Base-by-base conservation (phyloP, 2,888 invertebrate genomes). In the Parnassius glacialis region DNA sequence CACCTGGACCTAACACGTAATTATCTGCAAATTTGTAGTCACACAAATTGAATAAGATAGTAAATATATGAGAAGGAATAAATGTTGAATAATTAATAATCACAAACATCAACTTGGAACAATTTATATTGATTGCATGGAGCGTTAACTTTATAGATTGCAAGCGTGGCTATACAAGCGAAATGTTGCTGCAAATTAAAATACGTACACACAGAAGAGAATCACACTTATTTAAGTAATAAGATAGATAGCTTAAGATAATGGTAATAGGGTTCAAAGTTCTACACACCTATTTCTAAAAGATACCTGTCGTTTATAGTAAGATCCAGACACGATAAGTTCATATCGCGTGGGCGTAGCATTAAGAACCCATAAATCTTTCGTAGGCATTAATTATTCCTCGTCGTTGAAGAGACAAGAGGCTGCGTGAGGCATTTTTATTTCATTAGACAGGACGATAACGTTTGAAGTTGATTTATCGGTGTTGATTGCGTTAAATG, bases 321-420 rank as follows among this genome's bases (percentile, higher is more conserved):
- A 64, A 69, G 69, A 70, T 73, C 73, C 67, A 69, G 78, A 74
- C 74, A 71, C 68, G 70, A 76, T 77, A 75, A 74, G 68, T 78
- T 70, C 69, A 72, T 75, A 78, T 73, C 67, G 78, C 71, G 85
- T 85, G 81, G 87, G 85, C 77, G 84, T 81, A 82, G 75, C 79
- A 87, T 89, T 89, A 89, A 87, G 82, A 83, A 82, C 73, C 73
- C 76, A 81, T 90, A 88, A 84, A 90, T 89, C 84, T 80, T 78
- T 64, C 64, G 71, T 67, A 72, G 71, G 76, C 79, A 82, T 84
- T 82, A 84, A 88, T 88, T 87, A 85, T 84, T 82, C 75, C 70
- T 71, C 75, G 72, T 79, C 75, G 76, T 70, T 66, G 71, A 72
- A 73, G 74, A 76, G 73, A 68, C 74, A 73, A 67, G 79, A 68